These are phyloP conservation scores for Acronicta leporina DNA, from an alignment of 2,888 invertebrate genomes.

Conservation along the genomic window DNA sequence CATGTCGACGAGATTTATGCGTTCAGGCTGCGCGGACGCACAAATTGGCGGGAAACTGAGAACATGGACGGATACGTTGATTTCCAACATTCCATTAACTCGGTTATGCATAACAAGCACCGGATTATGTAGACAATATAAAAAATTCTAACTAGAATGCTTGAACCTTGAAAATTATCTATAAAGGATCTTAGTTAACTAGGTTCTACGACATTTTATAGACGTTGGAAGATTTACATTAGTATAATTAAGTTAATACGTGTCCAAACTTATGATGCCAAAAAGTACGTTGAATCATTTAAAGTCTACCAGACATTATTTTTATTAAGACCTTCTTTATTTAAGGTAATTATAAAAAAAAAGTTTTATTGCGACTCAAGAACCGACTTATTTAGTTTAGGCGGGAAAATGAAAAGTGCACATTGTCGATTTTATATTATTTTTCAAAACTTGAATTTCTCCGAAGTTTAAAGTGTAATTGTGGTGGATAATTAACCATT, in stretches of 20 bases:
- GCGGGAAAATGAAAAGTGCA: too few relatives aligned
- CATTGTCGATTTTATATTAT: too few relatives aligned
- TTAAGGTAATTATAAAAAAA: too few relatives aligned
- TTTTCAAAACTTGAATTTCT: too few relatives aligned
- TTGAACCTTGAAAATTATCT: conserved; percentile 68
- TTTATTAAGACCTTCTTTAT: too few relatives aligned
- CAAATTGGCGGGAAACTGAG: conserved; percentile 83
- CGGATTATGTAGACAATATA: conserved; percentile 61
- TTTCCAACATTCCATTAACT: conserved; percentile 72
- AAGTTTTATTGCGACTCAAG: too few relatives aligned
- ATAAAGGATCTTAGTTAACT: conserved; percentile 55
- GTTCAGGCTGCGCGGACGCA: conserved; percentile 77
- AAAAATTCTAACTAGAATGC: conserved; percentile 62
- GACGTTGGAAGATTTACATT: conserved; percentile 41
- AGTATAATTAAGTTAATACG: conserved; percentile 50
- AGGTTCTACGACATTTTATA: conserved; percentile 51
- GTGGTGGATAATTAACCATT: too few relatives aligned
- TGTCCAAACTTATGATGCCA: conserved; percentile 44
- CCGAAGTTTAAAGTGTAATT: too few relatives aligned
- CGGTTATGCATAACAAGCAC: conserved; percentile 73
- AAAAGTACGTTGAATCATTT: conserved; percentile 22
- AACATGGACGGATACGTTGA: conserved; percentile 71
- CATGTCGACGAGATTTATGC: conserved; percentile 84
- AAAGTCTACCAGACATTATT: not conserved
- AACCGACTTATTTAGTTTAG: too few relatives aligned